Percentiles rank a stretch among this genome's conserved stretches.
Evolutionary conservation across 2,888 invertebrate genomes (phyloP).

Genomic region (Ashinkailepas kermadecensis): DNA sequence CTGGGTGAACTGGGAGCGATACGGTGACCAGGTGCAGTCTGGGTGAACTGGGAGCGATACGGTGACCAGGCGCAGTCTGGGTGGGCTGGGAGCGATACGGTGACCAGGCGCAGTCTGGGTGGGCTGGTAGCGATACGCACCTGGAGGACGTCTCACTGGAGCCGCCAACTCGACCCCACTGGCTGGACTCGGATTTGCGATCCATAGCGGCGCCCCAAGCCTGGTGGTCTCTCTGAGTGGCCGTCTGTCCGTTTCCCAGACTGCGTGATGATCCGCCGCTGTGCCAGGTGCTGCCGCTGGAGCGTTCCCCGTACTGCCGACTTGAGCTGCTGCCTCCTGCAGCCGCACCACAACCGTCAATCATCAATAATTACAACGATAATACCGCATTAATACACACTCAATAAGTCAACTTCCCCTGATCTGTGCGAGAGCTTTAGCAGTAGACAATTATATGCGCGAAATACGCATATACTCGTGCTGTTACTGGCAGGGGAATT

Average conservation of each 20-base stretch:
- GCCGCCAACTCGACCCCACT: neutral
- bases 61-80: too few species aligned
- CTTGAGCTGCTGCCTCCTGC: neutral
- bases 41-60: neutral
- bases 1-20: too few species aligned
- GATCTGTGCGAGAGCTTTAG: too few species aligned
- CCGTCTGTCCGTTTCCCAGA: neutral
- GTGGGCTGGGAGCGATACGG: too few species aligned
- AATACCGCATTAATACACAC: too few species aligned
- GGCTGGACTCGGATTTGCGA: neutral
- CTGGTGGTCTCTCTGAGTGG: conserved; percentile 9
- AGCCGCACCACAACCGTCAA: neutral
- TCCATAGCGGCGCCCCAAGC: neutral
- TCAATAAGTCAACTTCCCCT: too few species aligned
- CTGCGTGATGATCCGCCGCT: neutral
- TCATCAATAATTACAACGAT: too few species aligned
- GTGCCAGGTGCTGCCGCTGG: conserved; percentile 10
- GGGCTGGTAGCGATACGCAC: neutral
- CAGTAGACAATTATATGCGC: too few species aligned
- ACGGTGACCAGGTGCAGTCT: neutral
- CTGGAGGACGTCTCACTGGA: neutral
- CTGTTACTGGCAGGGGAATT: too few species aligned
- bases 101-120: neutral
- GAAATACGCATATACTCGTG: too few species aligned
- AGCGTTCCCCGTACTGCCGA: neutral